phyloP scores from a whole-genome alignment of 2,113 vertebrate species.

The Apistogramma diplotaenia region DNA sequence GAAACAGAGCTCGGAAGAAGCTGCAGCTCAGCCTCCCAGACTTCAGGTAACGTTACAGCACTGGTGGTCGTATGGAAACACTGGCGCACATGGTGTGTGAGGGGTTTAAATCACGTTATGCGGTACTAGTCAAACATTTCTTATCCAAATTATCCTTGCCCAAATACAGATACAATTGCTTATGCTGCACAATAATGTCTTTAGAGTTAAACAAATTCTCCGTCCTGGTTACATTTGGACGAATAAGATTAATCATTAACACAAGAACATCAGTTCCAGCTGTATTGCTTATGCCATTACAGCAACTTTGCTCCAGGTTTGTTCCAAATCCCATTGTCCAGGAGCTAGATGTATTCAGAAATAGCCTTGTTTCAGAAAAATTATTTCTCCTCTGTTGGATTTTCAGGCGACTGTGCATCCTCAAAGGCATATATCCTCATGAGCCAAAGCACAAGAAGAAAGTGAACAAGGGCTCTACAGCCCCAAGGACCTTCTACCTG shows the following conservation, averaged over 20 bases:
- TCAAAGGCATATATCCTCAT: conserved; percentile 97
- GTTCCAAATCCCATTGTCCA: neutral
- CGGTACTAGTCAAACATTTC: no score
- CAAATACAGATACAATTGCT: no score
- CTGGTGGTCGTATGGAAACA: no score
- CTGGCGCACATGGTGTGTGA: neutral
- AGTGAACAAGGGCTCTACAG: conserved; percentile 94
- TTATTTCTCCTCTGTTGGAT: neutral
- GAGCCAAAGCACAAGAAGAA: conserved; percentile 98
- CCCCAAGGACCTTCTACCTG: conserved; percentile 90
- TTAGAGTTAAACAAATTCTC: no score
- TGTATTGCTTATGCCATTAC: neutral
- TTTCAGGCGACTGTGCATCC: conserved; percentile 89
- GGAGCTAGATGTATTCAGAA: neutral
- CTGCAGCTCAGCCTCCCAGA: conserved; percentile 89
- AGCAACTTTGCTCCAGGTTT: neutral
- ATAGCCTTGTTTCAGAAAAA: neutral
- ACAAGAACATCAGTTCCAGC: neutral
- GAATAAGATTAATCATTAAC: no score
- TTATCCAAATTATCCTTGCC: no score
- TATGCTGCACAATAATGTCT: no score
- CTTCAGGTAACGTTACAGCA: conserved; percentile 82
- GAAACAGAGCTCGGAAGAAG: conserved; percentile 95
- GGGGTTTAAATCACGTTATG: neutral
- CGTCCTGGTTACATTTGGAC: no score